Conservation (phyloP, 2,113 vertebrate genomes). For the Pundamilia nyererei region DNA sequence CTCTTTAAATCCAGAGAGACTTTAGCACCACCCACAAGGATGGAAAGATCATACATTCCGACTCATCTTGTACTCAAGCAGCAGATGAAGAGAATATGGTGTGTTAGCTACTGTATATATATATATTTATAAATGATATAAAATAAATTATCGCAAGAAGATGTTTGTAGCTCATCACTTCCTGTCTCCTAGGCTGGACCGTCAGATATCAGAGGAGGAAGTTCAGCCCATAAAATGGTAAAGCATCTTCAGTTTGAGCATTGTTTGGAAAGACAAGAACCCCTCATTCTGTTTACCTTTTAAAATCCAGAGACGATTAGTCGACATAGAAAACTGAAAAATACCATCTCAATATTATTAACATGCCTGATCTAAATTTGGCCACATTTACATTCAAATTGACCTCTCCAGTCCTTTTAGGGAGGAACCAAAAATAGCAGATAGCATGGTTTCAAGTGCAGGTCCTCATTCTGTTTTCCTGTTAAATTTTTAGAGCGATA, state of each 20-base stretch:
- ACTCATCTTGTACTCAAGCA: background rate
- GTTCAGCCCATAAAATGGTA: background rate
- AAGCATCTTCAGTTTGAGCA: accelerated
- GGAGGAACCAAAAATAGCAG: background rate
- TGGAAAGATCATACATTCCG: background rate
- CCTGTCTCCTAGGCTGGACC: background rate
- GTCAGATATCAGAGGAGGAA: background rate
- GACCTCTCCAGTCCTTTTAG: accelerated
- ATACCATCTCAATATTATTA: background rate
- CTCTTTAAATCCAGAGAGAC: background rate
- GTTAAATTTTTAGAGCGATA: accelerated
- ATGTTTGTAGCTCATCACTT: background rate
- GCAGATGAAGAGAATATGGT: background rate
- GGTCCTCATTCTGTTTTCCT: background rate
- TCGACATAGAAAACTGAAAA: background rate
- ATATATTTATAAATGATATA: background rate
- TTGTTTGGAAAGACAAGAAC: background rate
- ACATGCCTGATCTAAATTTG: background rate
- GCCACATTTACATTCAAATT: background rate
- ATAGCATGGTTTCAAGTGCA: background rate
- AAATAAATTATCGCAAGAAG: background rate
- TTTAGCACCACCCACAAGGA: background rate
- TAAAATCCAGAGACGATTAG: background rate
- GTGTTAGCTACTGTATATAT: background rate
- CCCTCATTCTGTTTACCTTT: background rate